Percentiles rank a stretch among this genome's conserved stretches.
These are phyloP conservation scores for Cheilosia variabilis DNA, from an alignment of 2,888 invertebrate genomes.

Conservation along the genomic window DNA sequence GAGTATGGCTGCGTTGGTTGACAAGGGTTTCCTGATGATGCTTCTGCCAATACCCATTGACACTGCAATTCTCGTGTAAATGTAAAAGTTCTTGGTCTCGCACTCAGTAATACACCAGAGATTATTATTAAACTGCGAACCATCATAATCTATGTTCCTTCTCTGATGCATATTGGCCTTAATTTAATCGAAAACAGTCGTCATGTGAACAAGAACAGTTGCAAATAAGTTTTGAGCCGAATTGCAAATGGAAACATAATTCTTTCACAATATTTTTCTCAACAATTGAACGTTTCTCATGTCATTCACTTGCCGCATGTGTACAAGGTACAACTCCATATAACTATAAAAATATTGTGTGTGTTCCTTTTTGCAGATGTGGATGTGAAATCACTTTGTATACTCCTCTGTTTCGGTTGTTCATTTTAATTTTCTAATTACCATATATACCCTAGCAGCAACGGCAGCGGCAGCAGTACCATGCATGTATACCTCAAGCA, in stretches of 20 bases:
- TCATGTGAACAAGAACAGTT: not conserved
- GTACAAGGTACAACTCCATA: not conserved
- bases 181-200: too few species aligned
- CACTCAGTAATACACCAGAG: too few species aligned
- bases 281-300: constrained; percentile 62
- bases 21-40: too few species aligned
- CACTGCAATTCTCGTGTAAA: too few species aligned
- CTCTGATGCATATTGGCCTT: too few species aligned
- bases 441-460: constrained; percentile 52
- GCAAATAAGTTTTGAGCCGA: not conserved
- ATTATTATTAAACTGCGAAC: too few species aligned
- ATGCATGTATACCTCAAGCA: constrained; percentile 29
- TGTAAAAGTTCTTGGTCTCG: too few species aligned
- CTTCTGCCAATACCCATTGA: too few species aligned
- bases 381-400: constrained; percentile 47
- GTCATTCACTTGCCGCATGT: constrained; percentile 56
- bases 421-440: constrained; percentile 72
- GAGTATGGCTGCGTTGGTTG: too few species aligned
- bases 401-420: constrained; percentile 46
- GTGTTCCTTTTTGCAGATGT: constrained; percentile 39
- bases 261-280: not conserved
- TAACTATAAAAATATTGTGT: constrained; percentile 12
- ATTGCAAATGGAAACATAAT: not conserved
- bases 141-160: too few species aligned
- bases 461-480: constrained; percentile 7